Base-by-base conservation (phyloP, 2,797 vertebrate genomes). In the Acanthopagrus latus region DNA sequence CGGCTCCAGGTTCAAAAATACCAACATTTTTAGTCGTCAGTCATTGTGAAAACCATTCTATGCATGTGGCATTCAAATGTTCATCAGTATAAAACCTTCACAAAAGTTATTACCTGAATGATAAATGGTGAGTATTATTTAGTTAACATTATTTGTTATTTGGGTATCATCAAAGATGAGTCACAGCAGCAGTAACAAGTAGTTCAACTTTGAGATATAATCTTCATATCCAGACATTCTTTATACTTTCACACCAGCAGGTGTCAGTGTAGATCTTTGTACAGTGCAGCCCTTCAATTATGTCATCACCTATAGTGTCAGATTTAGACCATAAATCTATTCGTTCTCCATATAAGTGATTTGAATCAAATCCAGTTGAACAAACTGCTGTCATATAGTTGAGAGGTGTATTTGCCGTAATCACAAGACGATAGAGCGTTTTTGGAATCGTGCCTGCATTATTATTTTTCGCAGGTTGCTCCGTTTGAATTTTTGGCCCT, bases 251-350 rank as follows among this genome's bases (percentile, higher is more conserved):
- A 81, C 20, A 77, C 92, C 95, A 95, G 88, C 74, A 95, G 94
- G 86, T 93, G 95, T 90, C 94, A 92, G 86, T 91, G 64, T 89
- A 76, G 87, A 17, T 80, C 58, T 64, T 64, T 5, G 29, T 47
- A 57, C 41, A 64, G 17, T 10, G 7, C 38, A 4, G 2, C 21
- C 46, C 14, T 16, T 5, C 13, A 50, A 18, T 48, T 0, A 29
- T 20, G 63, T 70, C n/a, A 18, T 63, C 23, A 14, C 27, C 16
- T 43, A 20, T 27, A 0, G 12, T 64, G 12, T 51, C 41, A 56
- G 13, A 3, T 54, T 16, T 25, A 64, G 7, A 50, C 38, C 0
- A 1, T 11, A 4, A 51, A 60, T 18, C 5, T 3, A 27, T 25
- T 73, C 5, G 51, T 16, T n/a, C 6, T 68, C 3, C 43, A 55